Evolutionary conservation across 2,888 invertebrate species (phyloP), one percentile per base, ranked within the genome.

Genomic region (Drosophila prostipennis): DNA sequence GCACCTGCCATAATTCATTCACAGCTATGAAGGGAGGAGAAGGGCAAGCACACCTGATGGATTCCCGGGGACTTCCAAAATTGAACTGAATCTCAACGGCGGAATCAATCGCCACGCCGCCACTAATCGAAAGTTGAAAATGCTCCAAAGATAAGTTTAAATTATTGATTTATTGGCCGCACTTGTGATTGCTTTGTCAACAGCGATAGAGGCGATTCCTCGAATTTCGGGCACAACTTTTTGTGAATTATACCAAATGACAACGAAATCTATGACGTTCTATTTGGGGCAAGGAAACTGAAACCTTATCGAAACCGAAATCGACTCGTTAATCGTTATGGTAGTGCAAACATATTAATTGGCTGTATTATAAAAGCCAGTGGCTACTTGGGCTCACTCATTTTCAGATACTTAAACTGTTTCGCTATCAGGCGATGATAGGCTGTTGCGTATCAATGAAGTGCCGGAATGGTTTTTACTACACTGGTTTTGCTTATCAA

Each of bases 1-100:
- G 34, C 59, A 67, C 40, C 49, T 64, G 55, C 1, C 61, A 78
- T 75, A 56, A 75, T 57, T 65, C 59, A 79, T 60, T 69, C 48
- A 72, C 23, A 6, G 13, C 10, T 16, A 7, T 29, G n/a, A 8
- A 55, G 61, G n/a, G n/a, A n/a, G n/a, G n/a, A 40, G 10, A 11
- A 4, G 19, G 42, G 61, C 16, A 26, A 26, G 6, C 26, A 26
- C 77, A 81, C 73, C 73, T 77, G 71, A 80, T 60, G 64, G 40
- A 65, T 59, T 59, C 76, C 73, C 16, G 14, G 14, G 7, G 11
- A 16, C 29, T 8, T 61, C 61, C 16, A n/a, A 19, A 37, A 7
- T 26, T 3, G 19, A 10, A 43, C 58, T 57, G 6, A 36, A 36
- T 45, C n/a, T 11, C 5, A 34, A 10, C 32, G 13, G 6, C 26